These are phyloP conservation scores for Antennarius striatus DNA, from an alignment of 2,113 vertebrate genomes.

Conservation along the genomic window DNA sequence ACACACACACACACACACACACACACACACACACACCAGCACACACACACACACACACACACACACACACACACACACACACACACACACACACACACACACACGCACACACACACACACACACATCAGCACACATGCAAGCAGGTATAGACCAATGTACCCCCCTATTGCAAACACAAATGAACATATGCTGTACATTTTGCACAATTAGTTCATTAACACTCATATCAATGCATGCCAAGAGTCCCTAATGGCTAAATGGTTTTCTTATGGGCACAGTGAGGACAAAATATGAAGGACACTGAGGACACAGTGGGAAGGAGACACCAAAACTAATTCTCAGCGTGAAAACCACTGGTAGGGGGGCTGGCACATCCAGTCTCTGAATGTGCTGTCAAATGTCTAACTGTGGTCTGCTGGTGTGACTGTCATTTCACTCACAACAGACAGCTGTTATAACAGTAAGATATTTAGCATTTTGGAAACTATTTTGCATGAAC, in stretches of 20 bases:
- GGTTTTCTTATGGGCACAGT: conserved; percentile 13
- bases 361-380: conserved; percentile 5
- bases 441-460: too few species aligned
- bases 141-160: too few species aligned
- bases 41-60: neutral
- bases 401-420: too few species aligned
- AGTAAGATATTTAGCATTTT: too few species aligned
- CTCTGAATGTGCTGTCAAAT: conserved; percentile 30
- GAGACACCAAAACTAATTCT: conserved; percentile 33
- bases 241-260: neutral
- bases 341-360: conserved; percentile 29
- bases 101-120: neutral
- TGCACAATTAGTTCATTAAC: neutral
- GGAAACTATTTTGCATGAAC: conserved; percentile 1
- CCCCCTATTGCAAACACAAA: too few species aligned
- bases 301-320: conserved; percentile 39
- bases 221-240: conserved; percentile 17
- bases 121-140: too few species aligned
- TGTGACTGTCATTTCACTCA: too few species aligned
- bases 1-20: neutral
- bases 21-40: conserved; percentile 5
- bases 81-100: conserved; percentile 5
- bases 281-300: conserved; percentile 53
- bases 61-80: neutral
- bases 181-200: too few species aligned